Base-by-base conservation (phyloP, 1,140 invertebrate genomes). In the Drosophila sp. region DNA sequence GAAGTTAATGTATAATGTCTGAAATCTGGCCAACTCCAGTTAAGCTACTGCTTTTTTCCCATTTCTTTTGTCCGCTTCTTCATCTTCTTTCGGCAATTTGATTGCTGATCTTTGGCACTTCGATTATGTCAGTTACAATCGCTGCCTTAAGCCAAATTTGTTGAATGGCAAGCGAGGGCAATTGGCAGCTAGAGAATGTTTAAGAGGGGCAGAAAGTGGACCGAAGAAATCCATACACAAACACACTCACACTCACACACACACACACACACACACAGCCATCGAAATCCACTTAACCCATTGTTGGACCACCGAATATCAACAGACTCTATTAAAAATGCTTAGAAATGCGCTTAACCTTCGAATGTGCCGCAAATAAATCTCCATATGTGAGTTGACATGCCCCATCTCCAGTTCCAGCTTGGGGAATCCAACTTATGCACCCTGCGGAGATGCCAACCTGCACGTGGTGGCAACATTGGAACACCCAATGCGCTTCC, bases 311-410 rank as follows among this genome's bases (percentile, higher is more conserved):
- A 46, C 32, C 32, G 27, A 41, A n/a, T 45, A 11, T 18, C 40
- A 38, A 40, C 64, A 48, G 81, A 78, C 81, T 81, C 82, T 87
- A 87, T 86, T 86, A 87, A 86, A 86, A 86, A 87, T 86, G 78
- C 82, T 71, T 78, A 69, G 70, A 87, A 86, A 87, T 86, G 82
- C 81, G 82, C 82, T 86, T 86, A 87, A 63, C 65, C 64, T 34
- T 40, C 54, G 48, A 56, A 57, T 63, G 40, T 61, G 43, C 41
- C 74, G 65, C 57, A 80, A 87, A 87, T 87, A 87, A 87, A 86
- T 84, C 81, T 84, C 81, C 81, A 86, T 84, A 80, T 77, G 81
- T 78, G 76, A 80, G 81, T 69, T 86, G 80, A 83, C 80, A 83
- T 77, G 56, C 70, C 51, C 25, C 11, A 1, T 5, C 9, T 6